Conservation (phyloP, 2,113 vertebrate species). For the Neolamprologus sp. region DNA sequence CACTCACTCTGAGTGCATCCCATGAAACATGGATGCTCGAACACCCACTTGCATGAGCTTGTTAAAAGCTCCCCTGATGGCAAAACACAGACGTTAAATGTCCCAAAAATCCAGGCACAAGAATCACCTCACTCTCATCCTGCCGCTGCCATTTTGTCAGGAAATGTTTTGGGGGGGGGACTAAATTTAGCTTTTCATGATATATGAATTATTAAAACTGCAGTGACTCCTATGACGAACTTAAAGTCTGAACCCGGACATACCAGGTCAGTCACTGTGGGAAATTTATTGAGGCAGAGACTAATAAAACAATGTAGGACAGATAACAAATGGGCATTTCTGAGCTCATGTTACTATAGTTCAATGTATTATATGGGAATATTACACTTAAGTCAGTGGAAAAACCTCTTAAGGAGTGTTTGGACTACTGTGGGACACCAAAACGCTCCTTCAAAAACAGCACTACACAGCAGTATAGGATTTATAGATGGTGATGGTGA, state of each 20-base stretch:
- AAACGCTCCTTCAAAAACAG: not conserved
- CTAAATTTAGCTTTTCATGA: conserved; percentile 41
- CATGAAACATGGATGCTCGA: not conserved
- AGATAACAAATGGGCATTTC: not conserved
- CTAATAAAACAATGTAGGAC: not conserved
- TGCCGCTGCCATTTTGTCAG: conserved; percentile 34
- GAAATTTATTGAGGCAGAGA: not conserved
- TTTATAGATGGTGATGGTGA: not conserved
- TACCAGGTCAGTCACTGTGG: not conserved
- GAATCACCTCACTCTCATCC: conserved; percentile 12
- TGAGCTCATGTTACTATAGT: not conserved
- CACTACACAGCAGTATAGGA: not conserved
- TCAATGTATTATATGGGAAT: not conserved
- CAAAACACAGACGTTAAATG: not conserved
- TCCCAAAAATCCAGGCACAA: not conserved
- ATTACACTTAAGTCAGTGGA: not conserved
- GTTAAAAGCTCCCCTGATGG: not conserved
- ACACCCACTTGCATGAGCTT: not conserved
- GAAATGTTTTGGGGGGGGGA: conserved; percentile 27
- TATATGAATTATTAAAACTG: conserved; percentile 44
- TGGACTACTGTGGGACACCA: not conserved
- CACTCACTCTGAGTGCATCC: not conserved
- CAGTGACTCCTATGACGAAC: conserved; percentile 23
- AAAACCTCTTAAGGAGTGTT: conserved; percentile 1
- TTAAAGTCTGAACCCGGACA: not conserved